Percentiles rank a stretch among this genome's conserved stretches.
Evolutionary conservation across 2,797 vertebrate genomes (phyloP).

Genomic region (Cirrhinus mrigala): DNA sequence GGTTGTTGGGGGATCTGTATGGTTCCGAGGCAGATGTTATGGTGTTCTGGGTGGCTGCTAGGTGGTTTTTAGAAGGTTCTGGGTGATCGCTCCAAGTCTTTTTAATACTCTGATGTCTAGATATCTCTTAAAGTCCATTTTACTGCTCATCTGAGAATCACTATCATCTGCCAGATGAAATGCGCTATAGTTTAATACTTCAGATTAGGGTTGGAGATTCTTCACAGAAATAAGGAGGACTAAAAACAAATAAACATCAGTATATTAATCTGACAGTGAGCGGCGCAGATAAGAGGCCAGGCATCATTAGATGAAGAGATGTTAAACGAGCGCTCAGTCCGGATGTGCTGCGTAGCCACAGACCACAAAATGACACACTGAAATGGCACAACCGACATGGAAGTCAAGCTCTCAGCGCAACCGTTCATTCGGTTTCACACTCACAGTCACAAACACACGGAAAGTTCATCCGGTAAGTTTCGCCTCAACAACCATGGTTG

Average conservation of each 20-base stretch:
- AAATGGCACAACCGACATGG: slow-evolving; percentile 19
- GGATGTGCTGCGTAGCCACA: slow-evolving; percentile 27
- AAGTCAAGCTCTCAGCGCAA: slow-evolving; percentile 9
- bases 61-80: background rate
- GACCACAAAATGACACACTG: slow-evolving; percentile 35
- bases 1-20: background rate
- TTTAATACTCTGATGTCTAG: background rate
- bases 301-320: slow-evolving; percentile 3
- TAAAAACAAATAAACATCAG: background rate
- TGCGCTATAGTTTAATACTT: background rate
- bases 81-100: background rate
- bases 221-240: background rate
- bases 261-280: slow-evolving; percentile 2
- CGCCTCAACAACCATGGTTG: background rate
- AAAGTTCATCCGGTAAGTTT: slow-evolving; percentile 21
- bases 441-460: background rate
- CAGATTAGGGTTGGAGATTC: background rate
- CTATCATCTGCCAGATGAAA: background rate
- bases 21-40: no score
- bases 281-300: background rate
- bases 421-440: background rate
- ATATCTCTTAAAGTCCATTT: background rate
- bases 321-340: background rate
- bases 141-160: background rate
- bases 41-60: background rate